Percentiles rank a stretch among this genome's conserved stretches.
Evolutionary conservation across 1,140 invertebrate species (phyloP).

Genomic region (Pseudomyrmex concolor): DNA sequence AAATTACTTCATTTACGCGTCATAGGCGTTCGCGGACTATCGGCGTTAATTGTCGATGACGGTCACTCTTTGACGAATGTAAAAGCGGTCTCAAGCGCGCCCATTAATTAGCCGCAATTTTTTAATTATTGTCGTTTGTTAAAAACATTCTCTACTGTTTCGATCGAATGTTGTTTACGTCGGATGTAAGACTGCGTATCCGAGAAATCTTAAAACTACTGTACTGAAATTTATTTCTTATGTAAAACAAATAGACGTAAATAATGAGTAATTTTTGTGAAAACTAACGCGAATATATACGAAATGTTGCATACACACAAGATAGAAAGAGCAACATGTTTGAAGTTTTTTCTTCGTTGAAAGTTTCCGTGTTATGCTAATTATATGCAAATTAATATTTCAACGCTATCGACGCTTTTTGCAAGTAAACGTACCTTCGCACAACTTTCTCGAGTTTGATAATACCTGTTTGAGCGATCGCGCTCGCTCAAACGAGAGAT

Average conservation of each 20-base stretch:
- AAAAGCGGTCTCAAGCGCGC: not conserved
- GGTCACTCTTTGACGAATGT: not conserved
- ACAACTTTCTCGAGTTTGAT: conserved; percentile 34
- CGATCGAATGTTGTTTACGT: no score
- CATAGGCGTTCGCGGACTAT: not conserved
- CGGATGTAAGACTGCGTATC: no score
- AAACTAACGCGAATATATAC: no score
- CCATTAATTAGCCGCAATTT: conserved; percentile 6
- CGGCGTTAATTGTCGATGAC: conserved; percentile 21
- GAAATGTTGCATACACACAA: no score
- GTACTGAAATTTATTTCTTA: no score
- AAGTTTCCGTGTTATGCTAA: conserved; percentile 16
- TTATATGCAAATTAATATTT: conserved; percentile 31
- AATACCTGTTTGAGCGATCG: conserved; percentile 18
- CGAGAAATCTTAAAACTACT: no score
- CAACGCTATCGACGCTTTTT: not conserved
- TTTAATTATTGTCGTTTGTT: not conserved
- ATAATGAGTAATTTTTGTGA: no score
- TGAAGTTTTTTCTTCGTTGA: not conserved
- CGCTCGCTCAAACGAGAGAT: conserved; percentile 12
- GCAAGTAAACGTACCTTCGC: conserved; percentile 4
- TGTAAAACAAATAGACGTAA: no score
- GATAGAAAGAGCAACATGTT: not conserved
- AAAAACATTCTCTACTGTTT: no score
- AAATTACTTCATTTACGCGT: conserved; percentile 38